Conservation (phyloP, 2,888 invertebrate genomes). For the Mantis religiosa region DNA sequence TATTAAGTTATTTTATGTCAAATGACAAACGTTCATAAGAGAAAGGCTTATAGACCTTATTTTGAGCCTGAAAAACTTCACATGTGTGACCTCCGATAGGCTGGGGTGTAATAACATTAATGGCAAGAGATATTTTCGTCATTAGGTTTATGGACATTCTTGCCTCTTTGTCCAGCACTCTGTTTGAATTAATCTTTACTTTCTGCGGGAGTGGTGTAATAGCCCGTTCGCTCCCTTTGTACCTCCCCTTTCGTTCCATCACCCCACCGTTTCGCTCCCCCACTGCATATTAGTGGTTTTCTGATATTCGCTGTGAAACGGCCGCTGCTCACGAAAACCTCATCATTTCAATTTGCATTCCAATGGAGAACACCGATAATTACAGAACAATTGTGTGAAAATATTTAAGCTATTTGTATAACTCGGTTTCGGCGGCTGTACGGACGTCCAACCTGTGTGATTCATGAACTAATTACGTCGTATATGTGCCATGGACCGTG, state of each 20-base stretch:
- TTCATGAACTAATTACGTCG: conserved; percentile 4
- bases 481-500: not conserved
- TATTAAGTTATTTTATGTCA: too few species aligned
- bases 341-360: conserved; percentile 18
- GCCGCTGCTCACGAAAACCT: not conserved
- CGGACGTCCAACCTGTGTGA: not conserved
- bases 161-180: not conserved
- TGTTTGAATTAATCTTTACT: conserved; percentile 1
- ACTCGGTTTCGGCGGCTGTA: not conserved
- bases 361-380: conserved; percentile 9
- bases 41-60: too few species aligned
- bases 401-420: conserved; percentile 17
- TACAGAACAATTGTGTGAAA: conserved; percentile 17
- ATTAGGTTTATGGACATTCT: not conserved
- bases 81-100: not conserved
- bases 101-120: not conserved
- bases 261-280: not conserved
- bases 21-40: too few species aligned
- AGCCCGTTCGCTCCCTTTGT: not conserved
- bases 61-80: not conserved
- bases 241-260: not conserved
- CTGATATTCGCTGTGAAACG: conserved; percentile 9
- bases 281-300: conserved; percentile 5
- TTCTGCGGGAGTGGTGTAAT: not conserved
- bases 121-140: not conserved